These are phyloP conservation scores for Calliphora vicina DNA, from an alignment of 1,140 invertebrate species.

Conservation along the genomic window DNA sequence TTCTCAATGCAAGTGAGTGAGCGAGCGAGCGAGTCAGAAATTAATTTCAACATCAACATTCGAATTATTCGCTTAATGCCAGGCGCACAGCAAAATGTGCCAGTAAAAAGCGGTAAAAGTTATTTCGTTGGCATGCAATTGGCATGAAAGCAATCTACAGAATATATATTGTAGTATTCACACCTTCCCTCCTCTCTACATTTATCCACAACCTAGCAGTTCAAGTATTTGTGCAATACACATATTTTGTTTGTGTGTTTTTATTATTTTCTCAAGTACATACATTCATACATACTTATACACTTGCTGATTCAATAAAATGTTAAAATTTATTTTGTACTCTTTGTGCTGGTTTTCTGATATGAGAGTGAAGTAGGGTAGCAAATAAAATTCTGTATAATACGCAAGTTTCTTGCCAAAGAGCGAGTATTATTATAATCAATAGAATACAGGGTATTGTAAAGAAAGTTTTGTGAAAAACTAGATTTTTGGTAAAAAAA, in stretches of 20 bases:
- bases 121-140: constrained; percentile 10
- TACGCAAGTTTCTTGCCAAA: background rate
- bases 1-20: background rate
- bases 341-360: too few relatives aligned
- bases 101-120: background rate
- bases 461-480: too few relatives aligned
- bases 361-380: background rate
- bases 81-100: background rate
- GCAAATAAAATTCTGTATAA: background rate
- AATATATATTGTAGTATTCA: too few relatives aligned
- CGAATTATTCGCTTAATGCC: constrained; percentile 22
- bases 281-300: too few relatives aligned
- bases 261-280: background rate
- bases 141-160: constrained; percentile 1
- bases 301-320: too few relatives aligned
- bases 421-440: background rate
- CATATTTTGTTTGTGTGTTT: background rate
- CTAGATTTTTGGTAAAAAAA: too few relatives aligned
- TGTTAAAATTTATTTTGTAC: too few relatives aligned
- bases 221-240: background rate
- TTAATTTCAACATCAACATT: constrained; percentile 28
- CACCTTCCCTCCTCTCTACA: too few relatives aligned
- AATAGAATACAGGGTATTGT: background rate
- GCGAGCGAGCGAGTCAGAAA: background rate
- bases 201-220: too few relatives aligned